Base-by-base conservation (phyloP, 2,888 invertebrate genomes). In the Deilephila elpenor region DNA sequence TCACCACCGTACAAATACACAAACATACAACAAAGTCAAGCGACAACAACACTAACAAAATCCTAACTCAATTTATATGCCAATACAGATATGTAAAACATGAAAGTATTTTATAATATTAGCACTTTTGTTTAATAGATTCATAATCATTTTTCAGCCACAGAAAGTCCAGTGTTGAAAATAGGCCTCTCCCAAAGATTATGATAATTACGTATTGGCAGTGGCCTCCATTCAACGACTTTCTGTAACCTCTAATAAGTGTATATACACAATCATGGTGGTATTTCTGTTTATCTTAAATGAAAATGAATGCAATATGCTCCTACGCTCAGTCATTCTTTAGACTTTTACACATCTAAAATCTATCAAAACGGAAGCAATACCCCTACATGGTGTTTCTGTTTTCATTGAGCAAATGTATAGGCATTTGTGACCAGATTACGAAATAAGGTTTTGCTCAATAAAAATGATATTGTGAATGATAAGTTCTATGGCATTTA, bases 321-420 rank as follows among this genome's bases (percentile, higher is more conserved):
- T 6, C 17, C 25, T 64, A 67, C 17, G 11, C 44, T 51, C 67
- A 67, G 25, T 51, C 44, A 19, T 19, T 14, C 17, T 51, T 67
- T 51, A 25, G 25, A 44, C 25, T 25, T 59, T 34, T 56, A 34
- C 44, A 5, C 14, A 61, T 72, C 51, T 62, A 72, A 70, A 59
- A n/a, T 71, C 70, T 74, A 88, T 78, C 82, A 86, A 87, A 87
- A 87, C 88, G 89, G 88, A 88, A 89, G 87, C 85, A 78, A 83
- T 74, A 71, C 74, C 75, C 77, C 78, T 77, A 89, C 89, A 89
- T 90, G 89, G 83, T 85, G 84, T 86, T 80, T 79, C 76, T 77
- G 79, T 83, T 83, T 67, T 76, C 76, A 83, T 89, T 90, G 90
- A 90, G 90, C 89, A 90, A 89, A 77, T 67, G 44, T 51, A 20